A percentile compares a stretch with the other conserved stretches of the same genome.
Evolutionary conservation across 2,113 vertebrate species (phyloP).

Genomic region (Thinocorus orbignyianus): DNA sequence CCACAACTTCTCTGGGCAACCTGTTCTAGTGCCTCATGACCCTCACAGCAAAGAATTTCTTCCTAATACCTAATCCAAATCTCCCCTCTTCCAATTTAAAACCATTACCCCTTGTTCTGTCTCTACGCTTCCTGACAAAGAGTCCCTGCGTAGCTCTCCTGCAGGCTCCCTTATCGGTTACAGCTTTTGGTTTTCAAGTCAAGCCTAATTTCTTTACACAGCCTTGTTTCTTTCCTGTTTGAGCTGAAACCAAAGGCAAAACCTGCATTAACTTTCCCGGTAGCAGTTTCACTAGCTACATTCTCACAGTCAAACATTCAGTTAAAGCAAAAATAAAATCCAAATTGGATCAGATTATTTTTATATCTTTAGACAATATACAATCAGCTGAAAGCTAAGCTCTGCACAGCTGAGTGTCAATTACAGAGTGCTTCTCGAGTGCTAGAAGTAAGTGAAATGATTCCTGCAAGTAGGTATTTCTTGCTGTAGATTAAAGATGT

Average conservation of each 20-base stretch:
- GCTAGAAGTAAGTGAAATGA: background rate
- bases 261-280: rapidly evolving
- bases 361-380: too few relatives aligned
- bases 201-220: background rate
- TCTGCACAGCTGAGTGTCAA: rapidly evolving
- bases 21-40: too few relatives aligned
- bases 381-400: background rate
- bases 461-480: background rate
- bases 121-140: too few relatives aligned
- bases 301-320: background rate
- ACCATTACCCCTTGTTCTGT: too few relatives aligned
- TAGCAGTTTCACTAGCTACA: background rate
- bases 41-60: too few relatives aligned
- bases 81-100: too few relatives aligned
- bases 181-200: background rate
- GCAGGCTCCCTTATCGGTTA: background rate
- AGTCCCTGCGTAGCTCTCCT: too few relatives aligned
- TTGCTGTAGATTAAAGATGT: background rate
- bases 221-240: background rate
- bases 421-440: background rate
- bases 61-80: too few relatives aligned
- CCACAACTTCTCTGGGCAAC: too few relatives aligned
- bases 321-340: background rate
- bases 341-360: background rate
- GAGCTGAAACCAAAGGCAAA: background rate